phyloP scores from a whole-genome alignment of 1,140 invertebrate species.

The Maniola jurtina region DNA sequence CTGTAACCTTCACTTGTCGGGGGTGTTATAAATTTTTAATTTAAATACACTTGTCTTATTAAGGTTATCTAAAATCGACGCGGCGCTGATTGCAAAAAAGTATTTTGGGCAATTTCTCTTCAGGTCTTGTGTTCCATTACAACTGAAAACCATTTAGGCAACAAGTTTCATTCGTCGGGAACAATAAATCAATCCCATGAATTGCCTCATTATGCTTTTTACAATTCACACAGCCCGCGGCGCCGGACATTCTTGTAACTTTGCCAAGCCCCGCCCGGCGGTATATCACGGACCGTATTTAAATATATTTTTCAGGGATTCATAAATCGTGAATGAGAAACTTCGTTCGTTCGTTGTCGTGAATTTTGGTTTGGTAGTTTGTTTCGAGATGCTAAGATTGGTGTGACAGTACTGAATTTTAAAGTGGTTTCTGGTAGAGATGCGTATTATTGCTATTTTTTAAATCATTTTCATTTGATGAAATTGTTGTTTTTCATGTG shows the following conservation, averaged over 20 bases:
- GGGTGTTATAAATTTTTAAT: too few species aligned
- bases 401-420: conserved; percentile 46
- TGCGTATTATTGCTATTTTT: too few species aligned
- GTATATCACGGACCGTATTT: conserved; percentile 48
- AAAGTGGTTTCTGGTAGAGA: conserved; percentile 33
- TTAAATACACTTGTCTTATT: too few species aligned
- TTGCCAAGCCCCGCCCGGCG: conserved; percentile 42
- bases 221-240: conserved; percentile 28
- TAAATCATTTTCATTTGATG: too few species aligned
- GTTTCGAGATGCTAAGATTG: conserved; percentile 46
- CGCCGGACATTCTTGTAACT: conserved; percentile 43
- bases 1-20: too few species aligned
- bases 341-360: conserved; percentile 48
- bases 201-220: conserved; percentile 31
- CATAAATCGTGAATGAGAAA: conserved; percentile 52
- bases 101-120: too few species aligned
- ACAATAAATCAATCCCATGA: conserved; percentile 12
- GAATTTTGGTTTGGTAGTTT: conserved; percentile 54
- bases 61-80: too few species aligned
- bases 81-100: too few species aligned
- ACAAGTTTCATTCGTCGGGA: conserved; percentile 6
- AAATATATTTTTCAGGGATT: conserved; percentile 53
- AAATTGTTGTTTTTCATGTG: too few species aligned
- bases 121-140: neutral
- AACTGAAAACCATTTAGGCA: conserved; percentile 2